phyloP scores from a whole-genome alignment of 2,113 vertebrate species.

The Phainopepla nitens region DNA sequence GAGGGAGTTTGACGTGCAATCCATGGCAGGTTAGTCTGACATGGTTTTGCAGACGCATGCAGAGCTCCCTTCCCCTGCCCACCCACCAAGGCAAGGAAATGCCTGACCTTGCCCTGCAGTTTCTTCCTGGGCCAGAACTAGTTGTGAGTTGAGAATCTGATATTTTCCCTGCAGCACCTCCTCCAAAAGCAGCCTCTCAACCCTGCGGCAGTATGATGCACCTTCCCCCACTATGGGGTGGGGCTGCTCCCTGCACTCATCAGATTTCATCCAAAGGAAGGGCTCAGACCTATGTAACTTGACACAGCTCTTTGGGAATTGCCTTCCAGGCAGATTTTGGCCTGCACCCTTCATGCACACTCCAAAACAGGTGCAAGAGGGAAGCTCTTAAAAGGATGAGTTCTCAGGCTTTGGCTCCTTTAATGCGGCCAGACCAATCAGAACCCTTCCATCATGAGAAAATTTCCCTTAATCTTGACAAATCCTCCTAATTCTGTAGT shows the following conservation, averaged over 20 bases:
- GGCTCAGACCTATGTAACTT: not conserved
- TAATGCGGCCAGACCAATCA: rapidly evolving
- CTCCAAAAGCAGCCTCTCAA: not conserved
- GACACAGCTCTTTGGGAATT: not conserved
- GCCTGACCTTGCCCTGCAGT: not conserved
- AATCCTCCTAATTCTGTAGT: not conserved
- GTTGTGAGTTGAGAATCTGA: not conserved
- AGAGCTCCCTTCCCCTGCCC: not conserved
- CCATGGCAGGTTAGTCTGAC: not conserved
- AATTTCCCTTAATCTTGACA: not conserved
- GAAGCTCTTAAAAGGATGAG: not conserved
- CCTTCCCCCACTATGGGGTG: rapidly evolving
- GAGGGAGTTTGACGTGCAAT: not conserved
- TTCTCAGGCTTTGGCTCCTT: not conserved
- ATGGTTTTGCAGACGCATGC: not conserved
- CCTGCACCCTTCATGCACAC: not conserved
- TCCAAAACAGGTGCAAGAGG: not conserved
- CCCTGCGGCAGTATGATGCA: not conserved
- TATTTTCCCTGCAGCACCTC: not conserved
- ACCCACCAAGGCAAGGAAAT: not conserved
- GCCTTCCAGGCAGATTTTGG: not conserved
- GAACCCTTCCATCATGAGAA: not conserved
- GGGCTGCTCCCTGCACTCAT: not conserved
- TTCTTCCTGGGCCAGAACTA: not conserved
- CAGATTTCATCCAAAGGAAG: not conserved